Percentiles rank a stretch among this genome's conserved stretches.
Conservation (phyloP, 2,113 vertebrate genomes). For the Pachypanchax playfairii region DNA sequence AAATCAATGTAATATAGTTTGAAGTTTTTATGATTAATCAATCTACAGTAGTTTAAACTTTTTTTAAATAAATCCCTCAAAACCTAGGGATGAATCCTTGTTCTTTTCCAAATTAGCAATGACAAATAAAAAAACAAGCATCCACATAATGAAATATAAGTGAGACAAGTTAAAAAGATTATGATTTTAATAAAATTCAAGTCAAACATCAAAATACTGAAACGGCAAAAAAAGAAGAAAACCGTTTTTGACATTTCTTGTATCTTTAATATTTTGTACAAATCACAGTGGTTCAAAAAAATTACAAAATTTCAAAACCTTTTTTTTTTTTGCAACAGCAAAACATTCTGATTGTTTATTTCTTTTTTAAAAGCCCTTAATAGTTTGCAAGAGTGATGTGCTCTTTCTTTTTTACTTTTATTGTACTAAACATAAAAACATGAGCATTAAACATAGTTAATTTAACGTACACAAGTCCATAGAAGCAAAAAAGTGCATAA, state of each 20-base stretch:
- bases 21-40: too few relatives aligned
- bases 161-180: constrained; percentile 69
- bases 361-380: constrained; percentile 79
- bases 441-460: constrained; percentile 64
- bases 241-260: constrained; percentile 46
- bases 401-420: constrained; percentile 63
- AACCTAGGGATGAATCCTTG: too few relatives aligned
- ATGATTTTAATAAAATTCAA: constrained; percentile 84
- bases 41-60: too few relatives aligned
- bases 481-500: constrained; percentile 75
- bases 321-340: constrained; percentile 76
- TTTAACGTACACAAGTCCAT: constrained; percentile 53
- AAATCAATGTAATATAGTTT: too few relatives aligned
- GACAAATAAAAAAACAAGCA: too few relatives aligned
- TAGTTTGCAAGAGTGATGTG: constrained; percentile 69
- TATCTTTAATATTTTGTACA: constrained; percentile 74
- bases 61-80: too few relatives aligned
- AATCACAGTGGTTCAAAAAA: constrained; percentile 85
- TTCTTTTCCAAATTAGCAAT: too few relatives aligned
- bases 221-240: constrained; percentile 72
- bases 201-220: constrained; percentile 85
- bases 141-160: constrained; percentile 14
- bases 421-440: constrained; percentile 50
- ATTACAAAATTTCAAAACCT: constrained; percentile 80
- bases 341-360: constrained; percentile 81